phyloP scores from a whole-genome alignment of 92 coral and sea anemone genomes.

The Anthopleura xanthogrammica region DNA sequence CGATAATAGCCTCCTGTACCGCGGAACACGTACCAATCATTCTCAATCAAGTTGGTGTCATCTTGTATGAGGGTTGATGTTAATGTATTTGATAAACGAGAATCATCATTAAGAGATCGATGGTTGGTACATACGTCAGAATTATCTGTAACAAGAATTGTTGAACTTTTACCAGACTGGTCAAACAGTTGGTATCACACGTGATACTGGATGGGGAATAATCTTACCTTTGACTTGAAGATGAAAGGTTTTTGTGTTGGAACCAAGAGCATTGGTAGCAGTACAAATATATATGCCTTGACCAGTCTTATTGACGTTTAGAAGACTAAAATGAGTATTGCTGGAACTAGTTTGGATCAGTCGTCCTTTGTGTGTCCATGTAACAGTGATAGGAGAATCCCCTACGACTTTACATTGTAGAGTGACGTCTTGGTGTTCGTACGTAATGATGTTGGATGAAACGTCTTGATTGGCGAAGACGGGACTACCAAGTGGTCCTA shows the following conservation, averaged over 20 bases:
- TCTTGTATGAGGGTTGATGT: neutral
- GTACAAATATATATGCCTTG: conserved; percentile 27
- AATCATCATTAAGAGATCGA: neutral
- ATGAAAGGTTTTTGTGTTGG: conserved; percentile 23
- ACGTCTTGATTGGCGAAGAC: conserved; percentile 17
- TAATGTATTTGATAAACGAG: neutral
- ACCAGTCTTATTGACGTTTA: neutral
- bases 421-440: conserved; percentile 24
- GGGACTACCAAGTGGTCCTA: conserved; percentile 22
- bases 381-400: conserved; percentile 20
- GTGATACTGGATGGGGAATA: neutral
- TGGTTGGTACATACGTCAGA: neutral
- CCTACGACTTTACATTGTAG: conserved; percentile 37
- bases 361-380: conserved; percentile 30
- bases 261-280: conserved; percentile 31
- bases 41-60: neutral
- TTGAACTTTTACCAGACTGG: neutral
- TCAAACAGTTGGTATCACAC: neutral
- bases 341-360: conserved; percentile 17
- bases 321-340: conserved; percentile 2
- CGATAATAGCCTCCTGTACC: conserved; percentile 17
- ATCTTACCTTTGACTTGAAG: conserved; percentile 33
- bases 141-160: conserved; percentile 2
- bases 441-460: conserved; percentile 12
- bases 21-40: conserved; percentile 18